Conservation (phyloP, 2,888 invertebrate species). For the Ichneumoninae sp. region DNA sequence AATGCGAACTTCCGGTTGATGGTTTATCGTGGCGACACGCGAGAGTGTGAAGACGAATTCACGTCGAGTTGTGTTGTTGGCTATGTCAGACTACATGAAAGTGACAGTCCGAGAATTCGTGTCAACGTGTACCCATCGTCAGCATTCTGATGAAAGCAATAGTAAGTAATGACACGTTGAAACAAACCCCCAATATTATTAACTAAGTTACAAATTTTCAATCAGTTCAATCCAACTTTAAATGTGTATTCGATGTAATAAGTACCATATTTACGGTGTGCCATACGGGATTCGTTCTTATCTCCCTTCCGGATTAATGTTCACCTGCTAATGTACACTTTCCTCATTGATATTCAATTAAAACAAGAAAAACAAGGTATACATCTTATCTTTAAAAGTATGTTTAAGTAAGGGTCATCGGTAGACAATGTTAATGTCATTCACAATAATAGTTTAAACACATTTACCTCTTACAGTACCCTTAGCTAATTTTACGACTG, state of each 20-base stretch:
- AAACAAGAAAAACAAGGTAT: neutral
- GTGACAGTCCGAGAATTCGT: slow-evolving; percentile 52
- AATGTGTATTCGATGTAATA: neutral
- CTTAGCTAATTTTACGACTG: neutral
- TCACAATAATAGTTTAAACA: neutral
- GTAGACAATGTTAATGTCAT: neutral
- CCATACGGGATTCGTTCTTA: slow-evolving; percentile 10
- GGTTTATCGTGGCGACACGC: neutral
- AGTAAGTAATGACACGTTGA: slow-evolving; percentile 19
- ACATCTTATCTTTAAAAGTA: neutral
- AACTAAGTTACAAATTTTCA: neutral
- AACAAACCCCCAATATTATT: neutral
- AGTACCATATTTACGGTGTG: slow-evolving; percentile 1
- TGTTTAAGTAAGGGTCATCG: neutral
- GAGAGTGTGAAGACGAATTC: slow-evolving; percentile 23
- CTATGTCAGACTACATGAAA: slow-evolving; percentile 47
- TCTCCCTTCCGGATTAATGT: neutral
- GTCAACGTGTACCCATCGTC: slow-evolving; percentile 55
- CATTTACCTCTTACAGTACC: neutral
- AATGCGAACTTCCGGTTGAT: slow-evolving; percentile 7
- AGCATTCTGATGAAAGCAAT: slow-evolving; percentile 19
- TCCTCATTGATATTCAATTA: neutral
- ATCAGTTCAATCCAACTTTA: neutral
- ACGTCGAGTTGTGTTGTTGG: slow-evolving; percentile 35
- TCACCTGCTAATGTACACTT: neutral